Base-by-base conservation (phyloP, 2,888 invertebrate species). In the Seira musarum region DNA sequence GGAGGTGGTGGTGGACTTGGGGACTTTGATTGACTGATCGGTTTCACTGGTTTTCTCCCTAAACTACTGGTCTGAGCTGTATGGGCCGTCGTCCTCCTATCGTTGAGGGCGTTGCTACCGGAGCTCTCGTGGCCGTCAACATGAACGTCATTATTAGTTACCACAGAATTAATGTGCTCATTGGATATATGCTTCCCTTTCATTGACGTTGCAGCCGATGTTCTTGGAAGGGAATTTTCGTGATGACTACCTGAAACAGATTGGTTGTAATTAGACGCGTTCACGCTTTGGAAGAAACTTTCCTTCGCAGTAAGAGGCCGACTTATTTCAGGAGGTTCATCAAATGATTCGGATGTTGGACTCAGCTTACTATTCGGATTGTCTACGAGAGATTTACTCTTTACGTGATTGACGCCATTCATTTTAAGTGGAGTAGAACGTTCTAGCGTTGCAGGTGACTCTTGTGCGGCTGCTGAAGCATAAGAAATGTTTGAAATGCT, bases 401-500 rank as follows among this genome's bases (percentile, higher is more conserved):
- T 81, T 17, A 71, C 69, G 19, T 63, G 73, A 57, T 76, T 80
- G 2, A 81, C 78, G 15, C 82, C 83, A 61, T 84, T 82, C 82
- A 84, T 84, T 61, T 82, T 82, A 2, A 82, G 40, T 10, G 84
- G 81, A 1, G 83, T 73, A 13, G 78, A 67, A n/a, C 82, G 81
- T 61, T 82, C 81, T 40, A 81, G 49, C 8, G 82, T 72, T 22
- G 77, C 79, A 40, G 76, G 61, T 8, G 71, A 71, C 13, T 84
- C 83, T 57, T 81, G 80, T 8, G 81, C 71, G 2, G 83, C 82
- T 2, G 6, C 53, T 19, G 78, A 79, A 13, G 75, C 72, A 67
- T 84, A 84, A 6, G 82, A 82, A 57, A 84, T 75, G 60, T 84
- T 84, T 8, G 83, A 84, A 72, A 84, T 80, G 67, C 83, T 82